These are phyloP conservation scores for Disparrhopalites patrizii DNA, from an alignment of 2,888 invertebrate genomes.

Conservation along the genomic window DNA sequence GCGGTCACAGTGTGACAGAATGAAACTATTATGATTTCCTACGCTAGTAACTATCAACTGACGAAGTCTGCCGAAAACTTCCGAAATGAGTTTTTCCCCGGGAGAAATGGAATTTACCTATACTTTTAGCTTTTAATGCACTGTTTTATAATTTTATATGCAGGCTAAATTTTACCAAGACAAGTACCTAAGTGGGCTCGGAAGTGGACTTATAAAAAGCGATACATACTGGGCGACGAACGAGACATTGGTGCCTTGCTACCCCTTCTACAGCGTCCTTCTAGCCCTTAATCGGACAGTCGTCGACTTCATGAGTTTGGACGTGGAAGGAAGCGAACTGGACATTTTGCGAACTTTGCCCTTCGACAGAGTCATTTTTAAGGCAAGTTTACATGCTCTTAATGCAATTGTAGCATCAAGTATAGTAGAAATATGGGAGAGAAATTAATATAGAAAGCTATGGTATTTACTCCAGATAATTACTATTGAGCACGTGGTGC, in stretches of 20 bases:
- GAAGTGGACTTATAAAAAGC: conserved; percentile 25
- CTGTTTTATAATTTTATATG: not conserved
- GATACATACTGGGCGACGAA: conserved; percentile 2
- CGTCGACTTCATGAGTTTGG: conserved; percentile 52
- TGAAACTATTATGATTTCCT: too few relatives aligned
- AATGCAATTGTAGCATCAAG: not conserved
- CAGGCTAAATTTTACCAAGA: conserved; percentile 15
- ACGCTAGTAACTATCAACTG: too few relatives aligned
- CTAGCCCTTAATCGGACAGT: conserved; percentile 50
- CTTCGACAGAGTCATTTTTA: conserved; percentile 51
- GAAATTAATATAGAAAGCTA: not conserved
- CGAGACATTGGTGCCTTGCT: conserved; percentile 49
- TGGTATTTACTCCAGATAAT: conserved; percentile 16
- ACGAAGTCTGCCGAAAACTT: too few relatives aligned
- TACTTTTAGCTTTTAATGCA: too few relatives aligned
- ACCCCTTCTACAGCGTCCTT: conserved; percentile 51
- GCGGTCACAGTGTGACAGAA: too few relatives aligned
- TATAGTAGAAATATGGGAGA: not conserved
- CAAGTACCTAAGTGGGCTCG: conserved; percentile 3
- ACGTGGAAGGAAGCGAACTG: conserved; percentile 52
- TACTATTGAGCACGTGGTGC: conserved; percentile 24
- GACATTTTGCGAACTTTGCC: conserved; percentile 51
- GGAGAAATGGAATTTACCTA: too few relatives aligned
- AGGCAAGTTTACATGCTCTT: conserved; percentile 32
- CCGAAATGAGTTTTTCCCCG: too few relatives aligned